Evolutionary conservation across 2,113 vertebrate species (phyloP), one percentile per base, ranked within the genome.

Genomic region (Percopsis transmontana): DNA sequence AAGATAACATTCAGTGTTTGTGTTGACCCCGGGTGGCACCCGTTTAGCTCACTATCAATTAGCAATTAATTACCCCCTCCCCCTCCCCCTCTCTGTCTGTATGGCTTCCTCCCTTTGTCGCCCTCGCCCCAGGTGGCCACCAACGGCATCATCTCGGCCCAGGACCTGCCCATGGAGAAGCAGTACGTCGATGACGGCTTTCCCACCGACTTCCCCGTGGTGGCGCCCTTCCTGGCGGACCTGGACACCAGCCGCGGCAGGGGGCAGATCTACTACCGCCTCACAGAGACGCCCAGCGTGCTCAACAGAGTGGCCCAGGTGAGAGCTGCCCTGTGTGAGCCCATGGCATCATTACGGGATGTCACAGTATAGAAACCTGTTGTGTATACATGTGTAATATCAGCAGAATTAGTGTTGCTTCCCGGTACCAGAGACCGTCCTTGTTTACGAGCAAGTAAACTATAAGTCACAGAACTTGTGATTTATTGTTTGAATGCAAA

Each of bases 111-210:
- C 38, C 20, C 5, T 21, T 13, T 66, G 39, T 38, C 14, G 16
- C 5, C 19, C 39, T 5, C 4, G 16, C 13, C 53, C 41, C 73
- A 99, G 97, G 96, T 99, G 76, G 96, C 95, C 55, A 99, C 97
- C 88, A 99, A 99, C 24, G 97, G 97, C 39, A 93, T 99, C 90
- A 94, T 99, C 85, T 99, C 97, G 58, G 92, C 92, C 52, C 94
- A 96, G 81, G 95, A 98, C 85, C 93, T 99, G 71, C 97, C 96
- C 10, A 94, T 95, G 90, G 97, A 99, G 80, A 98, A 95, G 58
- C 96, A 99, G 58, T 99, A 99, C 10, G 96, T 99, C n/a, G 96
- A 99, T 18, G 94, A 99, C 0, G 94, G 93, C 63, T 95, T 99
- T 74, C 97, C 97, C 44, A 97, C 95, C 0, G 96, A 99, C 79